These are phyloP conservation scores for Oscheius sp. DNA, from an alignment of 2,888 invertebrate species.

Conservation along the genomic window DNA sequence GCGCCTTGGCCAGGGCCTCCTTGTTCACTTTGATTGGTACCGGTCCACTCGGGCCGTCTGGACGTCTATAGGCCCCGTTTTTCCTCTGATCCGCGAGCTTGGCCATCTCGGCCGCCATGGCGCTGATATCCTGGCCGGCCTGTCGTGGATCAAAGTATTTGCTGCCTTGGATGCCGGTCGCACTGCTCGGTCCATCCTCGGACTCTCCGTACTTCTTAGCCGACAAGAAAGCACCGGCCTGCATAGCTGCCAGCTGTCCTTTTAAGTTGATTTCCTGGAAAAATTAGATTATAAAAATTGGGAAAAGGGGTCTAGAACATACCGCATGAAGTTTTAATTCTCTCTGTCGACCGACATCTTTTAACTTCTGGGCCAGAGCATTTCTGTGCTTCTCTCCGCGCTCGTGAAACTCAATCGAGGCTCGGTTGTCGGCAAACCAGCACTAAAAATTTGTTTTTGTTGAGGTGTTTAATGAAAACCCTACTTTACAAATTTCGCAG, in stretches of 20 bases:
- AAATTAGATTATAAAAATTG: background rate
- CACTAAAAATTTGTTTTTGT: constrained; percentile 76
- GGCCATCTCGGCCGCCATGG: constrained; percentile 58
- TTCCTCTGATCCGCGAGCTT: constrained; percentile 31
- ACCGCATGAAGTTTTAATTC: constrained; percentile 53
- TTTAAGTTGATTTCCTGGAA: constrained; percentile 54
- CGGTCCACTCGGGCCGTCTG: constrained; percentile 27
- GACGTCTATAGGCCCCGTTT: constrained; percentile 14
- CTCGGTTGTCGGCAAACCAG: constrained; percentile 97
- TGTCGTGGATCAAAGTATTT: constrained; percentile 52
- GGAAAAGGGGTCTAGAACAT: background rate
- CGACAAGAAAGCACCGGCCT: constrained; percentile 60
- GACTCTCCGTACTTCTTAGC: constrained; percentile 54
- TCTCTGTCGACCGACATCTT: constrained; percentile 51
- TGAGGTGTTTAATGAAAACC: background rate
- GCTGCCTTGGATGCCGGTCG: constrained; percentile 45
- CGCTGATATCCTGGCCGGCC: constrained; percentile 44
- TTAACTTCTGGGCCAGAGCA: constrained; percentile 52
- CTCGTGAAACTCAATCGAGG: constrained; percentile 75
- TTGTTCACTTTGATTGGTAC: constrained; percentile 21
- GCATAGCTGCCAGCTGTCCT: constrained; percentile 67
- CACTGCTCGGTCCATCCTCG: constrained; percentile 44
- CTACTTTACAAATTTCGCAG: constrained; percentile 91
- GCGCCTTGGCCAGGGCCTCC: constrained; percentile 17
- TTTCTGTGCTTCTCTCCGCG: constrained; percentile 68